Conservation (phyloP, 2,888 invertebrate species). For the Hydropsyche betteni region DNA sequence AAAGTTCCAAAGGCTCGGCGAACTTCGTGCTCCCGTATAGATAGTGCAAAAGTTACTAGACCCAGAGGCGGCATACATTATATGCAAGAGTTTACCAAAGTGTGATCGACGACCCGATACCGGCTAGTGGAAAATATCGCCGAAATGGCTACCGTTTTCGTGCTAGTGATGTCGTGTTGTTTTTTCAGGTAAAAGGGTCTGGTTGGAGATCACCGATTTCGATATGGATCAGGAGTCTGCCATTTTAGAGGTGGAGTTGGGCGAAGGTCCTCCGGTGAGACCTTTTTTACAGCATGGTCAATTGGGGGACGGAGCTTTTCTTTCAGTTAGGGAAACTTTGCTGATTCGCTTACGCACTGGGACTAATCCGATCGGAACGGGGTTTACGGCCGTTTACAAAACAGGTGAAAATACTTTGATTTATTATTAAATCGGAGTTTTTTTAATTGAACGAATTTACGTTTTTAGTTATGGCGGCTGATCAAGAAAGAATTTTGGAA, state of each 20-base stretch:
- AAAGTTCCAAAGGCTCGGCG: constrained; percentile 1
- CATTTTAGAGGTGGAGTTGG: constrained; percentile 69
- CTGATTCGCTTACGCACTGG: constrained; percentile 72
- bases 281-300: constrained; percentile 67
- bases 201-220: constrained; percentile 73
- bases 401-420: constrained; percentile 62
- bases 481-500: constrained; percentile 61
- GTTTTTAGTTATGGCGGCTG: constrained; percentile 55
- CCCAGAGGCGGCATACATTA: too few species aligned
- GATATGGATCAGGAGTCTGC: constrained; percentile 66
- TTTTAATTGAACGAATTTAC: constrained; percentile 37
- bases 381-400: constrained; percentile 74
- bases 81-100: too few species aligned
- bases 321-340: constrained; percentile 71
- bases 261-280: constrained; percentile 63
- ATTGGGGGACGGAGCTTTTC: constrained; percentile 73
- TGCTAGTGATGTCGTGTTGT: constrained; percentile 8
- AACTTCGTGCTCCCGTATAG: too few species aligned
- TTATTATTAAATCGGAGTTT: constrained; percentile 4
- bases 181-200: constrained; percentile 70
- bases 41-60: too few species aligned
- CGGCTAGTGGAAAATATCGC: too few species aligned
- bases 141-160: too few species aligned
- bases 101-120: too few species aligned
- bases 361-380: constrained; percentile 70